A percentile compares a stretch with the other conserved stretches of the same genome.
These are phyloP conservation scores for Elegia similella DNA, from an alignment of 2,888 invertebrate genomes.

Conservation along the genomic window DNA sequence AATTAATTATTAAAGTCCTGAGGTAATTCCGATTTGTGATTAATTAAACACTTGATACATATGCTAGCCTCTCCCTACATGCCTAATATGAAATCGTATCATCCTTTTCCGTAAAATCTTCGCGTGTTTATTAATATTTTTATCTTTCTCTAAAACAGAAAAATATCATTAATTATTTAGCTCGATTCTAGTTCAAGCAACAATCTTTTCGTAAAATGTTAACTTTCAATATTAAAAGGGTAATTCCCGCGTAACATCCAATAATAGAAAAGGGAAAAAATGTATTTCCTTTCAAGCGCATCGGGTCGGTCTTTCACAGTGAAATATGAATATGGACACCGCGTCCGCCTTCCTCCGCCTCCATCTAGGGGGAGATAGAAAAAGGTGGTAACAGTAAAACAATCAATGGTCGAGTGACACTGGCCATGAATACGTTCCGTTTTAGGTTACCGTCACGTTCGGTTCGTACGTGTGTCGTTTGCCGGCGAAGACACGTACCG, in stretches of 20 bases:
- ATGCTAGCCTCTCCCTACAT: too few species aligned
- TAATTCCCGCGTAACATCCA: conserved; percentile 11
- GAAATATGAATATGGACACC: conserved; percentile 66
- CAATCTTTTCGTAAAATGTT: neutral
- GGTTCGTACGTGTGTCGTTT: conserved; percentile 57
- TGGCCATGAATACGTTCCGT: conserved; percentile 67
- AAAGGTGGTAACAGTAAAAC: conserved; percentile 73
- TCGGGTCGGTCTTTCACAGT: conserved; percentile 54
- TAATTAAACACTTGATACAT: too few species aligned
- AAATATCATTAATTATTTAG: too few species aligned
- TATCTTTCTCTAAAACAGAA: too few species aligned
- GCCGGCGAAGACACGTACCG: conserved; percentile 47
- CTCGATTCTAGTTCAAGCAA: too few species aligned
- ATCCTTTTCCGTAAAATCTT: too few species aligned
- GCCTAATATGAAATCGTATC: too few species aligned
- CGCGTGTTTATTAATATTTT: too few species aligned
- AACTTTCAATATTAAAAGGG: neutral
- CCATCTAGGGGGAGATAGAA: conserved; percentile 54
- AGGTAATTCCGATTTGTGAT: too few species aligned
- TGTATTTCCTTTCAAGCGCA: conserved; percentile 35
- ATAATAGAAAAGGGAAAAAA: conserved; percentile 29
- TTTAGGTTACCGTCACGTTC: conserved; percentile 68
- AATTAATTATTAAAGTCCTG: too few species aligned
- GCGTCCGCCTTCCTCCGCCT: conserved; percentile 56
- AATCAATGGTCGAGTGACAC: conserved; percentile 70